A percentile compares a stretch with the other conserved stretches of the same genome.
Evolutionary conservation across 2,113 vertebrate genomes (phyloP).

Genomic region (Lontra canadensis): DNA sequence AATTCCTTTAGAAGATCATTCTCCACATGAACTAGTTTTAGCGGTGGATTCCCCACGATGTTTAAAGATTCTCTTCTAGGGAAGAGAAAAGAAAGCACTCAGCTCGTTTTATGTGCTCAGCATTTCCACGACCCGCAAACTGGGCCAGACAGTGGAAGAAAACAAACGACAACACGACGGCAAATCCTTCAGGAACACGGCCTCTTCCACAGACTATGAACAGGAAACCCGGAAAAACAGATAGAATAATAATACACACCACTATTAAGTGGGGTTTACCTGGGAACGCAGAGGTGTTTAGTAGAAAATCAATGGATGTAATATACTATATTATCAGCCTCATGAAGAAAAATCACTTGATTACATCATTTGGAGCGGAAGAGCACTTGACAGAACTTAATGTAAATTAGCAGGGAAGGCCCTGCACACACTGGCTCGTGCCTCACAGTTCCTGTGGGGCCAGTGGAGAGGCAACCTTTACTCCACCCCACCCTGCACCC

Average conservation of each 20-base stretch:
- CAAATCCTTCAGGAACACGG: no score
- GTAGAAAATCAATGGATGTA: neutral
- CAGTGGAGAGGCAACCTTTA: fast-evolving
- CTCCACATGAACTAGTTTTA: neutral
- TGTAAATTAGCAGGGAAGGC: no score
- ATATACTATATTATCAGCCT: fast-evolving
- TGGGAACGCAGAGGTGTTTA: neutral
- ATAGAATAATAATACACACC: fast-evolving
- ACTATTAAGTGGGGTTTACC: neutral
- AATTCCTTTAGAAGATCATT: neutral
- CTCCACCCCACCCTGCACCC: fast-evolving
- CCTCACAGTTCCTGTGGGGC: neutral
- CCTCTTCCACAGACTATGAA: neutral
- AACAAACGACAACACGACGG: fast-evolving
- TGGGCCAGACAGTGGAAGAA: neutral
- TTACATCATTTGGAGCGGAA: neutral
- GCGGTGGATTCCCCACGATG: neutral
- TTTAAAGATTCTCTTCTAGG: neutral
- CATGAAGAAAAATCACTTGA: neutral
- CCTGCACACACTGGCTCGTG: neutral
- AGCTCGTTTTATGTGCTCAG: fast-evolving
- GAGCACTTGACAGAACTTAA: neutral
- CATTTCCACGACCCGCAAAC: fast-evolving
- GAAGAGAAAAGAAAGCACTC: neutral
- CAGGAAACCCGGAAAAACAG: neutral